Percentiles rank a stretch among this genome's conserved stretches.
Conservation (phyloP, 2,888 invertebrate genomes). For the Biston stratarius region DNA sequence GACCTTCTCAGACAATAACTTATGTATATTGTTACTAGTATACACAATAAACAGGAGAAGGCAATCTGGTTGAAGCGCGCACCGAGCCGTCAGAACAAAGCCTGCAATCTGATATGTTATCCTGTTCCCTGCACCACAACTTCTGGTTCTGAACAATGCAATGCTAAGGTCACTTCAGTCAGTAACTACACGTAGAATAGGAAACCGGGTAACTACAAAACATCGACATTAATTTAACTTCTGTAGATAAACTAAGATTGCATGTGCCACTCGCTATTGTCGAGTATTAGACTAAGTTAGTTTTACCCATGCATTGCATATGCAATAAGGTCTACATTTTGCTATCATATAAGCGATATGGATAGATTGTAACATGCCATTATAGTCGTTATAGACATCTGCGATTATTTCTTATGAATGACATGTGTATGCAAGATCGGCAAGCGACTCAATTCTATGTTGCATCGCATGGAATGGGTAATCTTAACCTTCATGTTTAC, state of each 20-base stretch:
- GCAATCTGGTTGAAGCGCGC: constrained; percentile 38
- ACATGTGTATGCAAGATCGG: too few relatives aligned
- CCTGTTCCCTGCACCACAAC: constrained; percentile 52
- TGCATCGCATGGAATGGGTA: too few relatives aligned
- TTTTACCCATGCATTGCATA: too few relatives aligned
- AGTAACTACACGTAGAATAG: neutral
- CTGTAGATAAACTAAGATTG: neutral
- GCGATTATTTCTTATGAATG: too few relatives aligned
- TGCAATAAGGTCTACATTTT: too few relatives aligned
- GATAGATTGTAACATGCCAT: too few relatives aligned
- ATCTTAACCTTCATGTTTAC: too few relatives aligned
- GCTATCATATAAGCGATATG: too few relatives aligned
- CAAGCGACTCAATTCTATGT: too few relatives aligned
- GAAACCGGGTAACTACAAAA: neutral
- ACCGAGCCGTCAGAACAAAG: constrained; percentile 58
- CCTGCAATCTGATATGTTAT: constrained; percentile 64
- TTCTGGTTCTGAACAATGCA: constrained; percentile 48
- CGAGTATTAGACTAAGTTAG: too few relatives aligned
- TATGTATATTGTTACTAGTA: neutral
- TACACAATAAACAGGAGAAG: constrained; percentile 28
- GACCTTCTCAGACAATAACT: constrained; percentile 23
- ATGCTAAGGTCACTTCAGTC: constrained; percentile 29
- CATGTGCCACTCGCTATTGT: too few relatives aligned
- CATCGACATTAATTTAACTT: neutral
- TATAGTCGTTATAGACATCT: too few relatives aligned